Evolutionary conservation across 1,140 invertebrate genomes (phyloP), one percentile per base, ranked within the genome.

Genomic region (Orius laevigatus): DNA sequence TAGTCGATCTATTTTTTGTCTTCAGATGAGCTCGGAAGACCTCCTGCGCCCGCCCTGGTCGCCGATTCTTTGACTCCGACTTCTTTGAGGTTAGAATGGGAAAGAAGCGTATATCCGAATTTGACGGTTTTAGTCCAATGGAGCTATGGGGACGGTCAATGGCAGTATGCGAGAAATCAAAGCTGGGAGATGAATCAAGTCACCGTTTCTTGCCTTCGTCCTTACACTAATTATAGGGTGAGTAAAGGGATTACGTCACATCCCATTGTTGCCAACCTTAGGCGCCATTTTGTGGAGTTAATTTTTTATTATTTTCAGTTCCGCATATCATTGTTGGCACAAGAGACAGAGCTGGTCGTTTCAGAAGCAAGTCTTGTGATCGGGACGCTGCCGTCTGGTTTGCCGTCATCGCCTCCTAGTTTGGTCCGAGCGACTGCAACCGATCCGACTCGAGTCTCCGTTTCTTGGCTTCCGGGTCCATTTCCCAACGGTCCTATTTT

Each of bases 141-240:
- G 76, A 69, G 74, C 15, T 78, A 84, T 57, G 74, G 81, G 56
- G 73, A 80, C 54, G 57, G 73, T 12, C 70, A 73, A 5, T 87
- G 84, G 83, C 75, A 81, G 53, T 83, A 79, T 54, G 82, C 76
- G 56, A 69, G 71, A 19, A 77, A 77, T 61, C 75, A 78, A 54
- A 74, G 70, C 39, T 81, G 76, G 69, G 71, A 70, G 11, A 66
- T 78, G 36, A 74, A 77, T 51, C 74, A 73, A 8, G 73, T 80
- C n/a, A 64, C 73, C 10, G 73, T 92, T 0, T 72, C 82, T 40
- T 74, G 80, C 53, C 69, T 93, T 5, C 75, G 81, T 42, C 87
- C 89, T 0, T 93, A 87, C 59, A 86, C 86, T 0, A 88, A 84
- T 60, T 93, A 92, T 60, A 73, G 78, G 67, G 87, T 91, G 69